Percentiles rank a stretch among this genome's conserved stretches.
These are phyloP conservation scores for Stenurella melanura DNA, from an alignment of 2,888 invertebrate genomes.

Conservation along the genomic window DNA sequence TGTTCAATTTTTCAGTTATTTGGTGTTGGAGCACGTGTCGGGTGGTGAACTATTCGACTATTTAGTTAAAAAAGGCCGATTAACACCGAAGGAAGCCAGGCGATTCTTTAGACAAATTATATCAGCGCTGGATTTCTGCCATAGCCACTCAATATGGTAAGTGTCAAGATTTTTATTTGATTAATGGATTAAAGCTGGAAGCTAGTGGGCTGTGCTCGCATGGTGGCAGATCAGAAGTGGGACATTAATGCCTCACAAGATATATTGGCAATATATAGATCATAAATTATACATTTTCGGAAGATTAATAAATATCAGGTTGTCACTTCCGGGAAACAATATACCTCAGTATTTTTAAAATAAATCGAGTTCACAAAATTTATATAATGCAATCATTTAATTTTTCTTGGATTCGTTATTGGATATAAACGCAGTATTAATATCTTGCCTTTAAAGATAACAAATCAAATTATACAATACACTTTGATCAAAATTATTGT, in stretches of 20 bases:
- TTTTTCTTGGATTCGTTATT: too few relatives aligned
- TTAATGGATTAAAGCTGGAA: conserved; percentile 3
- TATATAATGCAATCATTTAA: neutral
- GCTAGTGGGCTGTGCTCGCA: neutral
- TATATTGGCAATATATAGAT: conserved; percentile 10
- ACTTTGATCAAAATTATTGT: too few relatives aligned
- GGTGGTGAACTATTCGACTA: conserved; percentile 99
- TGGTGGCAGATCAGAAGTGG: conserved; percentile 27
- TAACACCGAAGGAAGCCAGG: conserved; percentile 97
- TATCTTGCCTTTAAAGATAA: too few relatives aligned
- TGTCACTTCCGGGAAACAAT: neutral
- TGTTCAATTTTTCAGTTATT: conserved; percentile 82
- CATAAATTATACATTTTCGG: neutral
- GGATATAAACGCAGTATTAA: too few relatives aligned
- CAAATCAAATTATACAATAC: too few relatives aligned
- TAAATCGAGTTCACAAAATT: neutral
- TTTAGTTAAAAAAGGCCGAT: conserved; percentile 97
- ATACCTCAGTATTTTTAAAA: neutral
- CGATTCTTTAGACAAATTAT: conserved; percentile 99
- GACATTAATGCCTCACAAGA: conserved; percentile 9
- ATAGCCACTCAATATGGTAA: conserved; percentile 99
- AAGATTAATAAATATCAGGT: neutral
- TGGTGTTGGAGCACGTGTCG: conserved; percentile 98
- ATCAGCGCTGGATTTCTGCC: conserved; percentile 99
- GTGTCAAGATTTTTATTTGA: conserved; percentile 60